phyloP scores from a whole-genome alignment of 2,888 invertebrate species.

The Tortrix viridana region DNA sequence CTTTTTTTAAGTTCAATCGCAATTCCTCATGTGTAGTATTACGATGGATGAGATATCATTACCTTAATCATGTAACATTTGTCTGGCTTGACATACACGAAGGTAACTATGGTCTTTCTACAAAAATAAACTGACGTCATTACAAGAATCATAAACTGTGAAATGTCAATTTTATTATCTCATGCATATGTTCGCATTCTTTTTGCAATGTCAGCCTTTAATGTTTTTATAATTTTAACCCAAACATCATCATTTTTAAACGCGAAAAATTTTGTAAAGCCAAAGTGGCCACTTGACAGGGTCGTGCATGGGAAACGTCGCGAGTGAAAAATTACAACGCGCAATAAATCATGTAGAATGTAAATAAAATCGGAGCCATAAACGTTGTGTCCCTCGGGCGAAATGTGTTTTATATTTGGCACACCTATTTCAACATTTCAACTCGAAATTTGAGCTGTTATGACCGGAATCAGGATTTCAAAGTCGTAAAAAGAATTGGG shows the following conservation, averaged over 20 bases:
- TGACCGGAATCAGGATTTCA: too few relatives aligned
- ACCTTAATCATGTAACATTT: constrained; percentile 19
- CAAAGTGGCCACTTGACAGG: constrained; percentile 50
- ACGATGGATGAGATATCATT: constrained; percentile 23
- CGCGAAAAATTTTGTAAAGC: neutral
- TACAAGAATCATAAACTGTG: neutral
- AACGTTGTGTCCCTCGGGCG: constrained; percentile 42
- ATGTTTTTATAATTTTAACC: neutral
- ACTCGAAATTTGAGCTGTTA: neutral
- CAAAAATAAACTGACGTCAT: constrained; percentile 1
- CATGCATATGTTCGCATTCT: neutral
- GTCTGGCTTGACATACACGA: neutral
- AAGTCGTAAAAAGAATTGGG: too few relatives aligned
- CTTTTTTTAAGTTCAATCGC: constrained; percentile 26
- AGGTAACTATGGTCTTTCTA: neutral
- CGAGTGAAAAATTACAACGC: constrained; percentile 41
- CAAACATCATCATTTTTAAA: neutral
- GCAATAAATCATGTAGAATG: constrained; percentile 44
- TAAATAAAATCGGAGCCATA: constrained; percentile 43
- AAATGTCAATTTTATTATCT: neutral
- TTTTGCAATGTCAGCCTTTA: neutral
- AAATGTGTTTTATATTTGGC: constrained; percentile 34
- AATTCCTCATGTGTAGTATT: constrained; percentile 16
- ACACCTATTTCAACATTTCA: neutral
- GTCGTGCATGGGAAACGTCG: constrained; percentile 45